These are phyloP conservation scores for Sebastolobus altivelis DNA, from an alignment of 2,797 vertebrate species.

Conservation along the genomic window DNA sequence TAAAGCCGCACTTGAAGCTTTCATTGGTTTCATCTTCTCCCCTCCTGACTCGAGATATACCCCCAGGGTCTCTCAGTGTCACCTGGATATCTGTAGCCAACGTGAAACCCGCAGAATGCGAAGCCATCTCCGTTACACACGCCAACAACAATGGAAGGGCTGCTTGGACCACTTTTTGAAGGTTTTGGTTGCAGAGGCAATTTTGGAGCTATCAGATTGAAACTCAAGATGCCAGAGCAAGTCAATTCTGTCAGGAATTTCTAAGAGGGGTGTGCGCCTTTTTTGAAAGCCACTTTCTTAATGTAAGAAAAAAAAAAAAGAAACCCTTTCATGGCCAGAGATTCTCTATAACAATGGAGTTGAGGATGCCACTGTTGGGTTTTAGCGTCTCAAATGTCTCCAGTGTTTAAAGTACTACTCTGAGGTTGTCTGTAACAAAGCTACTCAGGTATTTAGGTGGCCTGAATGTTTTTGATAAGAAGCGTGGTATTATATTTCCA, in stretches of 20 bases:
- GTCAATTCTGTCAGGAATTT: conserved; percentile 80
- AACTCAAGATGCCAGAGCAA: conserved; percentile 76
- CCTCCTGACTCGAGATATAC: conserved; percentile 45
- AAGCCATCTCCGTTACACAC: conserved; percentile 68
- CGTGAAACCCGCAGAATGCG: conserved; percentile 58
- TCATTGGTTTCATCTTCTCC: conserved; percentile 46
- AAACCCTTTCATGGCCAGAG: conserved; percentile 52
- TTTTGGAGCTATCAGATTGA: conserved; percentile 85
- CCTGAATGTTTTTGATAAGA: conserved; percentile 63
- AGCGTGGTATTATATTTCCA: conserved; percentile 56
- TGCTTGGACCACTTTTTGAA: conserved; percentile 59
- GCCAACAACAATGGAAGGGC: conserved; percentile 62
- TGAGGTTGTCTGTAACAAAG: conserved; percentile 55
- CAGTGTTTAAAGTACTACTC: conserved; percentile 37
- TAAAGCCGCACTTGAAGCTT: conserved; percentile 51
- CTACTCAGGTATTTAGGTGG: conserved; percentile 40
- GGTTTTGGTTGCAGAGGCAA: conserved; percentile 78
- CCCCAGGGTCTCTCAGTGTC: conserved; percentile 55
- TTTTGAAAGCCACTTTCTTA: conserved; percentile 67
- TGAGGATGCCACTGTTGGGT: conserved; percentile 60
- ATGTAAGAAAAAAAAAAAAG: conserved; percentile 37
- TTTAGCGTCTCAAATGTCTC: conserved; percentile 66
- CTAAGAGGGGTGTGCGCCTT: conserved; percentile 58
- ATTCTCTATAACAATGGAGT: conserved; percentile 49
- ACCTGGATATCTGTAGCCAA: conserved; percentile 64